Base-by-base conservation (phyloP, 2,797 vertebrate species). In the Hipposideros larvatus region DNA sequence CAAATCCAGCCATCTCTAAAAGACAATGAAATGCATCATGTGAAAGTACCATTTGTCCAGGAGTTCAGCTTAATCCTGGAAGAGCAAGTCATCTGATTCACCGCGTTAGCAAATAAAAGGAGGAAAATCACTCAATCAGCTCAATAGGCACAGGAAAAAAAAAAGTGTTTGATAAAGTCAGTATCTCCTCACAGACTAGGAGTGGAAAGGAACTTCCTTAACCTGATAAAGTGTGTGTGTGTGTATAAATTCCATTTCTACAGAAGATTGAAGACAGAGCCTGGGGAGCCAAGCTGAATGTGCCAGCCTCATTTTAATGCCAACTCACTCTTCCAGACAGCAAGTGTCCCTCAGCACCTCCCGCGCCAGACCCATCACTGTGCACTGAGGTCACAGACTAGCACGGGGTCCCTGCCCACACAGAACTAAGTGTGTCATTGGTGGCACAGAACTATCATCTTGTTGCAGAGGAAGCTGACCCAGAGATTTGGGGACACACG, bases 391-490 rank as follows among this genome's bases (percentile, higher is more conserved):
- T 13, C 5, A 1, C 37, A 28, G 19, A n/a, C 22, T 0, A 18
- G 43, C 22, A 6, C 8, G 7, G 11, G 22, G n/a, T 4, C 9
- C 34, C 77, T 4, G 4, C 6, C 18, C 43, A 26, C 7, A 7
- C 21, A 51, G 51, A 28, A 77, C 4, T 4, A 34, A 41, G 1
- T 1, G 1, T 26, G 22, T n/a, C 0, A 0, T 5, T 15, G 61
- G 59, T 61, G 0, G 0, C 14, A 53, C n/a, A 11, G 22, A 71
- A n/a, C 7, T 24, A 11, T 19, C 0, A 1, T 26, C 28, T 19
- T 8, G 7, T 28, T 11, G 16, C 68, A 51, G 26, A 28, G 41
- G 41, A 24, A 16, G 18, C 41, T 19, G 28, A 53, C 83, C 8
- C 0, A 0, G 57, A 73, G 5, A 24, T 16, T 34, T 24, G n/a